These are phyloP conservation scores for Gorsachius magnificus DNA, from an alignment of 2,797 vertebrate species.

Conservation along the genomic window DNA sequence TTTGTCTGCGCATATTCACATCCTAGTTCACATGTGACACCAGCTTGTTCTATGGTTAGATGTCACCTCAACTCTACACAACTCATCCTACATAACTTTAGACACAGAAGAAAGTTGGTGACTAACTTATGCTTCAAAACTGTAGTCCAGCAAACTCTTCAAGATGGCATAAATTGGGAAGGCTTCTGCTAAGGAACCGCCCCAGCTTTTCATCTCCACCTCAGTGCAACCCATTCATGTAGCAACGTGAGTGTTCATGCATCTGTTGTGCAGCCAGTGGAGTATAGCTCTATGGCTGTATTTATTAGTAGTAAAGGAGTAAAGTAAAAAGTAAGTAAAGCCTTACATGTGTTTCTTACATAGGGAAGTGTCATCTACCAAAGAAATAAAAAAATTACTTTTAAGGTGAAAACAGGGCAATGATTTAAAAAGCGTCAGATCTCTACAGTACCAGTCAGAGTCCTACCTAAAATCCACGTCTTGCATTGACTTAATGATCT, in stretches of 20 bases:
- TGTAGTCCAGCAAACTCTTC: background rate
- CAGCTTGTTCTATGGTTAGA: background rate
- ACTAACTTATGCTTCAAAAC: background rate
- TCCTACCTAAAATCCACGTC: background rate
- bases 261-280: background rate
- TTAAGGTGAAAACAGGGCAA: background rate
- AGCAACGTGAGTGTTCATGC: background rate
- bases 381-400: background rate
- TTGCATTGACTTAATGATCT: background rate
- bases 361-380: background rate
- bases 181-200: background rate
- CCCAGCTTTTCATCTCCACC: background rate
- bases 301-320: background rate
- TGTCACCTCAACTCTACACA: background rate
- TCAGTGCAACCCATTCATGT: background rate
- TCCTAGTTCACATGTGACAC: background rate
- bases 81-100: background rate
- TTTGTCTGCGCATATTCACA: background rate
- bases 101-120: background rate
- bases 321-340: background rate
- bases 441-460: background rate
- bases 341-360: background rate
- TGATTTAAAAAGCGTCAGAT: background rate
- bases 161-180: background rate
- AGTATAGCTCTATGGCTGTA: rapidly evolving